Evolutionary conservation across 92 coral and sea anemone species (phyloP), one percentile per base, ranked within the genome.

Genomic region (Montipora capitata): DNA sequence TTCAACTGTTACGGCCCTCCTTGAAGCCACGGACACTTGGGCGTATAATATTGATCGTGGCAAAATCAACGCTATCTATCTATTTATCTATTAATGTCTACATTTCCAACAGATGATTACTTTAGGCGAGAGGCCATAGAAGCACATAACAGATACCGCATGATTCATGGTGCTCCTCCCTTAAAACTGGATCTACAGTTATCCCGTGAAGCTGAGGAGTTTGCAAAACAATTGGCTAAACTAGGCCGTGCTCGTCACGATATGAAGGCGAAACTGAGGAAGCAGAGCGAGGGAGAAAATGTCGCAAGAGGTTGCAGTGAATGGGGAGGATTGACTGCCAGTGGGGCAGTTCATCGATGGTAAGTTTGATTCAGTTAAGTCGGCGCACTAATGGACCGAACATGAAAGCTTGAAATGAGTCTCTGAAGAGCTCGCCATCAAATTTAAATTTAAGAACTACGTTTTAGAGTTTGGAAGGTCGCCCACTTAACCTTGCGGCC

Each of bases 231-330:
- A 11, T 86, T 97, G 52, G 95, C 97, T 10, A 64, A 84, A 12
- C 75, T 83, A 6, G 98, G 96, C 0, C 76, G 85, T 0, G 80
- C 95, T 10, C 83, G 90, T 6, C 98, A 97, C 57, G 94, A 98
- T 3, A 76, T 90, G 2, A 78, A 76, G 4, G 83, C 72, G 44
- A 68, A 86, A 5, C 87, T 82, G 2, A 40, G 71, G 44, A 93
- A 92, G 18, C 88, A 89, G 13, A 89, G 85, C 15, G 94, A 97
- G 85, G 99, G 98, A 2, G 99, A 97, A 70, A 97, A 94, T 88
- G 91, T 97, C 4, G 96, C 95, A 14, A 89, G 91, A 94, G 98
- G 96, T 3, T 97, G 99, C 67, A 93, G 90, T 85, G 94, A 89
- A 9, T 85, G 72, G 61, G 94, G 92, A 56, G 94, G 92, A 8